A percentile compares a stretch with the other conserved stretches of the same genome.
These are phyloP conservation scores for Etheostoma cragini DNA, from an alignment of 2,113 vertebrate species.

Conservation along the genomic window DNA sequence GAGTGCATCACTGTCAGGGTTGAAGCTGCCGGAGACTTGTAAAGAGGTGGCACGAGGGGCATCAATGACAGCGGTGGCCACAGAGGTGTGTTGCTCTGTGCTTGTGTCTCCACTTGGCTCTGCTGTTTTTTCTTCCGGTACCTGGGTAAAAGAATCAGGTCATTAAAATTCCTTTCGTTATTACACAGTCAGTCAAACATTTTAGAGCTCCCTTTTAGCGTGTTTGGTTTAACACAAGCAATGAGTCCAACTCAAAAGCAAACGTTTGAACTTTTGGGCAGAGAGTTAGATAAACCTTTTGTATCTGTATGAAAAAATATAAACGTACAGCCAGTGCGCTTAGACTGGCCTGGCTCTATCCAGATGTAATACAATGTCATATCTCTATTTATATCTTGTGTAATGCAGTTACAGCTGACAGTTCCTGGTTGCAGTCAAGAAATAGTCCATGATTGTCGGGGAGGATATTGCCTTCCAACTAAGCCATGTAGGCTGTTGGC, in stretches of 20 bases:
- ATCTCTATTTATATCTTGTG: background rate
- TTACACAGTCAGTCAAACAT: background rate
- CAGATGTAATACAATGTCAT: background rate
- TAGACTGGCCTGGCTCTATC: background rate
- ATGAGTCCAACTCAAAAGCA: background rate
- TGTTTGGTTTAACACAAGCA: background rate
- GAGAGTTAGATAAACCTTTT: background rate
- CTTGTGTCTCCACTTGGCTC: conserved; percentile 34
- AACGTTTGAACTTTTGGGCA: background rate
- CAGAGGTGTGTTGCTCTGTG: conserved; percentile 15
- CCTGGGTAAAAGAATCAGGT: conserved; percentile 51
- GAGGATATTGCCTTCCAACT: background rate
- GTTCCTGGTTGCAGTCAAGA: background rate
- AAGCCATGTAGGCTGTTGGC: background rate
- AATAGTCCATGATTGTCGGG: background rate
- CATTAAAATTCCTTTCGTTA: background rate
- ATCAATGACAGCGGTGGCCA: conserved; percentile 22
- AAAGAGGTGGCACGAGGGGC: conserved; percentile 30
- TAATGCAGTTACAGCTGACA: too few relatives aligned
- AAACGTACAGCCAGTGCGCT: background rate
- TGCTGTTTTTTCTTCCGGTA: conserved; percentile 47
- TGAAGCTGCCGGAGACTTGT: conserved; percentile 27
- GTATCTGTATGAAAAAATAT: background rate
- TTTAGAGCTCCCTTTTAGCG: background rate
- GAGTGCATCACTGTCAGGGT: conserved; percentile 39